These are phyloP conservation scores for Nycticorax nycticorax DNA, from an alignment of 2,113 vertebrate genomes.

Conservation along the genomic window DNA sequence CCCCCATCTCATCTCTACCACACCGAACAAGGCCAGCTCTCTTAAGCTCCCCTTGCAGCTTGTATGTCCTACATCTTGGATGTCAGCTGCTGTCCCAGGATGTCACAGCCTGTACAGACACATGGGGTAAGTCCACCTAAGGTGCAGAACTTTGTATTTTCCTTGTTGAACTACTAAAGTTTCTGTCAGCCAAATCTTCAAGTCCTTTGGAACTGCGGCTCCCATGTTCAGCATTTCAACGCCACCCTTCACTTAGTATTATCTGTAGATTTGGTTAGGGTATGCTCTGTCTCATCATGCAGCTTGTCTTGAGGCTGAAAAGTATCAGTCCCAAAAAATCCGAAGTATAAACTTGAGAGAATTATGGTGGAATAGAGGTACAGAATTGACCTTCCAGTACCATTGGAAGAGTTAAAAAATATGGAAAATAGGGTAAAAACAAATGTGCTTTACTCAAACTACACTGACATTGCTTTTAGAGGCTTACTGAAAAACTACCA, in stretches of 20 bases:
- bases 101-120: neutral
- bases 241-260: neutral
- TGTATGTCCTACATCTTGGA: neutral
- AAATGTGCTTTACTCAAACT: slow-evolving; percentile 21
- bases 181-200: neutral
- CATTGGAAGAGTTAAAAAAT: slow-evolving; percentile 46
- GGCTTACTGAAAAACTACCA: slow-evolving; percentile 64
- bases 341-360: neutral
- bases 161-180: neutral
- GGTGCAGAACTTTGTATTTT: neutral
- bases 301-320: neutral
- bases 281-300: neutral
- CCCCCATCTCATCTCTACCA: neutral
- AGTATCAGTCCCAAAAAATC: neutral
- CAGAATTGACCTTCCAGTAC: neutral
- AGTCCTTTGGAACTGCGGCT: neutral
- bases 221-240: neutral
- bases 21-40: neutral
- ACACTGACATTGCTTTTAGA: slow-evolving; percentile 43
- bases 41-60: neutral
- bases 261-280: neutral
- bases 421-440: slow-evolving; percentile 32
- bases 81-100: neutral
- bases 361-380: neutral
- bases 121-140: neutral